Evolutionary conservation across 2,113 vertebrate genomes (phyloP).

Genomic region (Ginglymostoma cirratum): DNA sequence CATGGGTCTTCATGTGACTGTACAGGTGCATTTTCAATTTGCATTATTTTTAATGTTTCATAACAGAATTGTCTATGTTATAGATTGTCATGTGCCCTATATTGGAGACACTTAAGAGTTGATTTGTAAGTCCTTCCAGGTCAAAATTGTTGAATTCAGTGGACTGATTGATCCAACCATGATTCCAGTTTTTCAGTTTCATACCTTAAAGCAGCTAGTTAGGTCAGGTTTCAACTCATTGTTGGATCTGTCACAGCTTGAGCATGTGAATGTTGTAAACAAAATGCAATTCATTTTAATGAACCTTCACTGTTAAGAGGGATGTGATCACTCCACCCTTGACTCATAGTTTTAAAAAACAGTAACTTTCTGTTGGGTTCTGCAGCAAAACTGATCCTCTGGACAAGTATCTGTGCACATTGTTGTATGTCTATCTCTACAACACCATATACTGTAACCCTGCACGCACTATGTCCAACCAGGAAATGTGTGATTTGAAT

Average conservation of each 20-base stretch:
- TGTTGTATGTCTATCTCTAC: not conserved
- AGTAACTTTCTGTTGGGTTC: not conserved
- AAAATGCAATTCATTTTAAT: not conserved
- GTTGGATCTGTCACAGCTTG: not conserved
- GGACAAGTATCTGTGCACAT: not conserved
- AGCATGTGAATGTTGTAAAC: not conserved
- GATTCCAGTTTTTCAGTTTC: not conserved
- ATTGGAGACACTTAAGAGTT: not conserved
- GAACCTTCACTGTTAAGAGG: not conserved
- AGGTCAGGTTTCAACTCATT: not conserved
- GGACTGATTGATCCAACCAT: not conserved
- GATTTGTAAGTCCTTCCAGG: not conserved
- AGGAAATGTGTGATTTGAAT: not conserved
- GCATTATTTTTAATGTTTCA: not conserved
- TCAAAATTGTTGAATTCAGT: constrained; percentile 4
- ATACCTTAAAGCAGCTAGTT: not conserved
- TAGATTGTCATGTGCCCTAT: not conserved
- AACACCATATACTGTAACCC: not conserved
- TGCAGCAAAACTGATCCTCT: not conserved
- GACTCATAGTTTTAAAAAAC: not conserved
- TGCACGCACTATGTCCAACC: too few species aligned
- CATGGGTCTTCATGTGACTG: too few species aligned
- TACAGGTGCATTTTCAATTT: too few species aligned
- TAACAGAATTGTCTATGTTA: not conserved
- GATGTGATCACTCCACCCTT: not conserved